Percentiles rank a stretch among this genome's conserved stretches.
These are phyloP conservation scores for Bradypodion pumilum DNA, from an alignment of 2,797 vertebrate species.

Conservation along the genomic window DNA sequence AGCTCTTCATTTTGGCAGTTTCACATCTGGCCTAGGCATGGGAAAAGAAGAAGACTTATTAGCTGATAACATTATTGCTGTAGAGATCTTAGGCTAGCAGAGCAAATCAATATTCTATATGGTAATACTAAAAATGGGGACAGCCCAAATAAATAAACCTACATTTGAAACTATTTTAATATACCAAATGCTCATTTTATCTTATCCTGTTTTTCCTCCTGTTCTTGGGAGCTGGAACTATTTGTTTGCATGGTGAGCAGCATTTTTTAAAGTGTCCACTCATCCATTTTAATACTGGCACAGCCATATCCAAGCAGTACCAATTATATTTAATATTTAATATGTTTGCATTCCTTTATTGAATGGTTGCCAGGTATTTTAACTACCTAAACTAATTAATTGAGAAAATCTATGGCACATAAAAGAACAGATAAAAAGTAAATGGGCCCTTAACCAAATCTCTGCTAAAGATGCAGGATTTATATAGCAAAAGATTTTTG, in stretches of 20 bases:
- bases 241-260: constrained; percentile 34
- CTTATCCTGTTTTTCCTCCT: constrained; percentile 11
- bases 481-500: neutral
- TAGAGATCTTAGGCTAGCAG: no score
- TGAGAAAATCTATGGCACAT: constrained; percentile 7
- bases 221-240: constrained; percentile 14
- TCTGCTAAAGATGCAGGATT: constrained; percentile 26
- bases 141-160: no score
- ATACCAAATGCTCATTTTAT: constrained; percentile 17
- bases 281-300: constrained; percentile 13
- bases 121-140: no score
- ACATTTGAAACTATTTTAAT: no score
- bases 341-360: constrained; percentile 51
- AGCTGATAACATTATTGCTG: no score
- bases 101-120: no score
- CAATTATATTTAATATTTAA: constrained; percentile 24
- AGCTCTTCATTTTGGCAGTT: no score
- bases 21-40: no score
- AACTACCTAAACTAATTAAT: constrained; percentile 39
- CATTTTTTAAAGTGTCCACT: constrained; percentile 10
- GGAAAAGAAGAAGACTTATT: no score
- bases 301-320: constrained; percentile 30
- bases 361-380: constrained; percentile 12
- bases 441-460: constrained; percentile 37
- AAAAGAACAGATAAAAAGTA: constrained; percentile 17